Conservation (phyloP, 1,140 invertebrate species). For the Temnothorax curvispinosus region DNA sequence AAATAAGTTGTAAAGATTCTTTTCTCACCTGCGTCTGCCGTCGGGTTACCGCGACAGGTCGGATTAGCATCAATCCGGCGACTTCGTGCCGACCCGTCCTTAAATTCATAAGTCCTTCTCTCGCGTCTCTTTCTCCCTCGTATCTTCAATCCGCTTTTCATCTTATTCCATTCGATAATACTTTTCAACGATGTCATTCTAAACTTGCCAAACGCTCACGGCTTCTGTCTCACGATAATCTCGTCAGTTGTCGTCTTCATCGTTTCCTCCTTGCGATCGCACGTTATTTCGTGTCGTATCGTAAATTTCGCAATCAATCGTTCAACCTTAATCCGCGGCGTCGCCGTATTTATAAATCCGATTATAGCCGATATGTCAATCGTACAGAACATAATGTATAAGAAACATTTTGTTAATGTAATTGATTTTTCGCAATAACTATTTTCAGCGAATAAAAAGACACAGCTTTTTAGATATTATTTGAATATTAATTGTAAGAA, state of each 20-base stretch:
- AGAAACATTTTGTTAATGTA: slow-evolving; percentile 1
- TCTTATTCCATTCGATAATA: slow-evolving; percentile 30
- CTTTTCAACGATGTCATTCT: slow-evolving; percentile 55
- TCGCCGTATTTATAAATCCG: slow-evolving; percentile 16
- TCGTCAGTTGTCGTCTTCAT: slow-evolving; percentile 16
- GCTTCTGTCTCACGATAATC: slow-evolving; percentile 53
- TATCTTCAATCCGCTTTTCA: slow-evolving; percentile 2
- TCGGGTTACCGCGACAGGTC: slow-evolving; percentile 53
- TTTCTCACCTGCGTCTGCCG: slow-evolving; percentile 61
- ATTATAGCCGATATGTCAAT: slow-evolving; percentile 25
- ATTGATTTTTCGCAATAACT: not conserved
- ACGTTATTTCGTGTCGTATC: slow-evolving; percentile 38
- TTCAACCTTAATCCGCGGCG: slow-evolving; percentile 16
- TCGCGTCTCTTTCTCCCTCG: not conserved
- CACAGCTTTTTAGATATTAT: not conserved
- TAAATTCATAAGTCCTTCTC: slow-evolving; percentile 58
- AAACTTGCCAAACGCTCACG: slow-evolving; percentile 38
- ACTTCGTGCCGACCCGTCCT: slow-evolving; percentile 59
- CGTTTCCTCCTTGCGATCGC: not conserved
- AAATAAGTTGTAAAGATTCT: slow-evolving; percentile 67
- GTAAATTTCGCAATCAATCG: slow-evolving; percentile 15
- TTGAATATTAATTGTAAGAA: not conserved
- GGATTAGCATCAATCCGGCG: slow-evolving; percentile 72
- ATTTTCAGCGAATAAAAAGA: not conserved
- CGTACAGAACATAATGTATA: not conserved